Evolutionary conservation across 2,888 invertebrate genomes (phyloP), one percentile per base, ranked within the genome.

Genomic region (Serripes groenlandicus): DNA sequence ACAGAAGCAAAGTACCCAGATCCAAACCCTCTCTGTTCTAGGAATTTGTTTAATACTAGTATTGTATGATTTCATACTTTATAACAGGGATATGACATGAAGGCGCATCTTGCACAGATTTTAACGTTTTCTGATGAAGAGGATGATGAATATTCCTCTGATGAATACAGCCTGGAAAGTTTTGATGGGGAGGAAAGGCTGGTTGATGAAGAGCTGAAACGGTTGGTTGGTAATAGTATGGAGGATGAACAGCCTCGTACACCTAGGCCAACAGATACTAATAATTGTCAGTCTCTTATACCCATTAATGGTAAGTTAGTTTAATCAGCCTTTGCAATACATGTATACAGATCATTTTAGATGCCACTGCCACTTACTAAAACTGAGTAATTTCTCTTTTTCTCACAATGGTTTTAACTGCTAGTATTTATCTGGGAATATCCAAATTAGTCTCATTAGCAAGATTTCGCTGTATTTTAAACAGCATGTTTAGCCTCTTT

Each of bases 81-180:
- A 11, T 30, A n/a, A n/a, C 75, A 86, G 86, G 86, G 86, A 21
- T 86, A 86, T 72, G 78, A 86, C 49, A 56, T 86, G 18, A 66
- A 79, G 37, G 83, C 86, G 21, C 86, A 86, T 75, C 71, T 86
- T 3, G 75, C 73, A 35, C 86, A 83, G 71, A 81, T 86, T 26
- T 64, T 86, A 78, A 83, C 52, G 56, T 81, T 83, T 54, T 78
- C 81, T 62, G 82, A 80, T 74, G 83, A 86, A 49, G 78, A 78
- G 35, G 75, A 74, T n/a, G 75, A 72, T n/a, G 72, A 68, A 23
- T 72, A 64, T 21, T 73, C 73, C 23, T 76, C 78, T 32, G 81
- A 82, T 74, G 83, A 83, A 4, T 75, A 68, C 64, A 86, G 86
- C 54, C 35, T 83, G 49, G 81, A 86, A 60, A 86, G 86, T 79